Evolutionary conservation across 1,140 invertebrate genomes (phyloP).

Genomic region (Drosophila truncata): DNA sequence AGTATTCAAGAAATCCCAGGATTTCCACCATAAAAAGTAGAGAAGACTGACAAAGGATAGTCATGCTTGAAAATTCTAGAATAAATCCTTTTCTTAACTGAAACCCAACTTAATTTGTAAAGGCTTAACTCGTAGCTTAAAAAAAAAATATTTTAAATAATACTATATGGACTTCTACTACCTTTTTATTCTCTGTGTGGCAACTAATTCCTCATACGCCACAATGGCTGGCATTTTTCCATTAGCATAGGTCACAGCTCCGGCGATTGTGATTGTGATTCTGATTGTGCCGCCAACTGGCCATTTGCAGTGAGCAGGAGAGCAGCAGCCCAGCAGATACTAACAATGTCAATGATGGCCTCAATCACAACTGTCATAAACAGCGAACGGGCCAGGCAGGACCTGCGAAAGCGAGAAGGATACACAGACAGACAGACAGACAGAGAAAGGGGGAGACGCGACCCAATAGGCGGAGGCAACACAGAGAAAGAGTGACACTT

Average conservation of each 20-base stretch:
- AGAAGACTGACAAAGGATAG: neutral
- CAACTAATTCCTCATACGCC: constrained; percentile 24
- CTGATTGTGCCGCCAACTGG: constrained; percentile 44
- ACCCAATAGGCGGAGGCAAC: neutral
- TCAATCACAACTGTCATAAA: constrained; percentile 80
- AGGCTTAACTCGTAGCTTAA: neutral
- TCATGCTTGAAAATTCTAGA: neutral
- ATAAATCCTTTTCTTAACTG: no score
- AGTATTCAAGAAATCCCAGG: neutral
- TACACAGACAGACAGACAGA: neutral
- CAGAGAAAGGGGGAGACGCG: no score
- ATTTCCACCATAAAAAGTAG: neutral
- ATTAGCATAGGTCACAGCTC: constrained; percentile 18
- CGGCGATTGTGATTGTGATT: constrained; percentile 20
- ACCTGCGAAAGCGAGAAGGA: constrained; percentile 16
- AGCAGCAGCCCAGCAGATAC: constrained; percentile 14
- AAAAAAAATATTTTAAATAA: neutral
- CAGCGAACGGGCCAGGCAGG: constrained; percentile 34
- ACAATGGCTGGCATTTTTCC: constrained; percentile 37
- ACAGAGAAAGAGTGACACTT: constrained; percentile 18
- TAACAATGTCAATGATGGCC: constrained; percentile 73
- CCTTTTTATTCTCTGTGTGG: constrained; percentile 1
- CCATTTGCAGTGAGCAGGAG: constrained; percentile 32
- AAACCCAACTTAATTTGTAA: neutral
- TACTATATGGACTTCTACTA: neutral